A percentile compares a stretch with the other conserved stretches of the same genome.
These are phyloP conservation scores for Matsumurasca onukii DNA, from an alignment of 1,140 invertebrate species.

Conservation along the genomic window DNA sequence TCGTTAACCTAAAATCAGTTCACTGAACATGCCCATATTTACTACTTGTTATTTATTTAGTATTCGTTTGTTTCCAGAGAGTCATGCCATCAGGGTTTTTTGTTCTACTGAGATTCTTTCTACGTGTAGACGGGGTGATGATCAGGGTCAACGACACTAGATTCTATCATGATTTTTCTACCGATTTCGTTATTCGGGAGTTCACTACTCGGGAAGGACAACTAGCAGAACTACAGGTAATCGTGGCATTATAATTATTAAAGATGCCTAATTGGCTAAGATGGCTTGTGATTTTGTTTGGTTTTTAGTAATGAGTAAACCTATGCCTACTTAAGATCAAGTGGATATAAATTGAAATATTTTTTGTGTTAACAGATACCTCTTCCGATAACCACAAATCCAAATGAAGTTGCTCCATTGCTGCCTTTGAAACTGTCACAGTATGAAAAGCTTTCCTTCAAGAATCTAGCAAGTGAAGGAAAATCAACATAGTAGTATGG, in stretches of 20 bases:
- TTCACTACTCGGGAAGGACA: conserved; percentile 72
- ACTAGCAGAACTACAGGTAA: conserved; percentile 59
- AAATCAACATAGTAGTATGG: conserved; percentile 2
- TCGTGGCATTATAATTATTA: conserved; percentile 39
- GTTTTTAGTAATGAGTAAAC: conserved; percentile 19
- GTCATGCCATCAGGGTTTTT: conserved; percentile 96
- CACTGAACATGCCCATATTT: too few relatives aligned
- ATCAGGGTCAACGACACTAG: conserved; percentile 90
- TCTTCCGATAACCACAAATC: conserved; percentile 52
- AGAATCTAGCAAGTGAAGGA: not conserved
- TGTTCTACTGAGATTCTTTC: conserved; percentile 85
- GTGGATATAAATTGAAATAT: too few relatives aligned
- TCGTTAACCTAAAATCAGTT: too few relatives aligned
- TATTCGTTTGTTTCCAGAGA: too few relatives aligned
- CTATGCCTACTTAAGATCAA: conserved; percentile 17
- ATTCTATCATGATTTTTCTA: conserved; percentile 80
- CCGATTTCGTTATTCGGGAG: conserved; percentile 74
- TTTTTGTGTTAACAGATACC: too few relatives aligned
- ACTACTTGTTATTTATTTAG: too few relatives aligned
- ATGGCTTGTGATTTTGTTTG: not conserved
- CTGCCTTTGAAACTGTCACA: conserved; percentile 51
- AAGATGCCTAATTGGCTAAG: conserved; percentile 41
- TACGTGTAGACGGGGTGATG: conserved; percentile 92
- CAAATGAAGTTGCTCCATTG: conserved; percentile 56
- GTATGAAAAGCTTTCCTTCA: conserved; percentile 49